Conservation (phyloP, 2,797 vertebrate genomes). For the Yasuhikotakia modesta region DNA sequence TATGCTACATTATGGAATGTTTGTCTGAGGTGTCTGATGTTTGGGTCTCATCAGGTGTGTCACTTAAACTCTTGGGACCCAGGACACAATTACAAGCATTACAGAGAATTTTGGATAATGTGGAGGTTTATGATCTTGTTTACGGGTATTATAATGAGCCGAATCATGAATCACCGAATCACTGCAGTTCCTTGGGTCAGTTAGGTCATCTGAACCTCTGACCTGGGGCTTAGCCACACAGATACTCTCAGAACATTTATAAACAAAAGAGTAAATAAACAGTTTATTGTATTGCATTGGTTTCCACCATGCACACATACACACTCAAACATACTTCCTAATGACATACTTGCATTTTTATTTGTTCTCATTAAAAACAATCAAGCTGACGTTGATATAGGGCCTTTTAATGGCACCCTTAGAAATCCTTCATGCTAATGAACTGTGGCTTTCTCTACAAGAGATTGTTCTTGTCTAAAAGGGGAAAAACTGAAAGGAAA, state of each 20-base stretch:
- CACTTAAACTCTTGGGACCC: background rate
- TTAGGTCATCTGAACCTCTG: background rate
- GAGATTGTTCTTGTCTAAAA: constrained; percentile 66
- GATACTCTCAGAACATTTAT: background rate
- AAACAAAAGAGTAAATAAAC: background rate
- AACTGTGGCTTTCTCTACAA: constrained; percentile 67
- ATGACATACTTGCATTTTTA: constrained; percentile 73
- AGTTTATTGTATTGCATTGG: background rate
- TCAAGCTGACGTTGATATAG: constrained; percentile 76
- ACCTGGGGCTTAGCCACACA: background rate
- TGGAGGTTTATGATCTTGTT: background rate
- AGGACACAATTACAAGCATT: too few relatives aligned
- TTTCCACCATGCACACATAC: constrained; percentile 6
- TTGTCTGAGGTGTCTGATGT: too few relatives aligned
- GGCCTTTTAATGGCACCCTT: constrained; percentile 71
- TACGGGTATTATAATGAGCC: background rate
- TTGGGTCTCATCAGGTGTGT: too few relatives aligned
- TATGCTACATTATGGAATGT: background rate
- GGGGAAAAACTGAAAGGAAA: background rate
- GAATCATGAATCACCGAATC: background rate
- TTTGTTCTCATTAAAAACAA: constrained; percentile 76
- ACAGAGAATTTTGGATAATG: too few relatives aligned
- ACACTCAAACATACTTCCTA: constrained; percentile 35
- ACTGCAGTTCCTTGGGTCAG: background rate
- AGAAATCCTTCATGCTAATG: constrained; percentile 73